These are phyloP conservation scores for Crepidodera aurea DNA, from an alignment of 2,888 invertebrate genomes.

Conservation along the genomic window DNA sequence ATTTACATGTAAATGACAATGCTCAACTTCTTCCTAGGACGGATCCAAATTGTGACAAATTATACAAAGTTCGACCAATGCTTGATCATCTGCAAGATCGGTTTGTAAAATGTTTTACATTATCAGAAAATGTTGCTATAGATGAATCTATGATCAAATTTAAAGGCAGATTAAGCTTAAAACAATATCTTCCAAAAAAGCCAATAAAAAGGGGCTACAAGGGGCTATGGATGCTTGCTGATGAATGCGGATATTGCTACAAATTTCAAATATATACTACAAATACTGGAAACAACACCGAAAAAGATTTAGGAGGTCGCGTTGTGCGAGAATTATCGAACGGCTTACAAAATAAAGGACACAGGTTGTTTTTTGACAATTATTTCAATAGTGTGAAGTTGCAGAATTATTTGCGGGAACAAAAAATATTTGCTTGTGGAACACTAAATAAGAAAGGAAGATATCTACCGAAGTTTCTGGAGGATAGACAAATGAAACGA, in stretches of 20 bases:
- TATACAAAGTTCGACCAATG: conserved; percentile 47
- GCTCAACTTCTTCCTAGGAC: conserved; percentile 30
- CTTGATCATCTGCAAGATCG: conserved; percentile 35
- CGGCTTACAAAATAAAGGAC: conserved; percentile 37
- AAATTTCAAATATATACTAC: not conserved
- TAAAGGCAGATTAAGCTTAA: conserved; percentile 24
- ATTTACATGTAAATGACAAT: conserved; percentile 47
- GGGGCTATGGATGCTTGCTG: conserved; percentile 15
- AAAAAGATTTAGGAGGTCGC: conserved; percentile 21
- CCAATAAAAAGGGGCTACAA: conserved; percentile 30
- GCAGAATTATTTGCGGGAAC: conserved; percentile 34
- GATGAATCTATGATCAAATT: conserved; percentile 33
- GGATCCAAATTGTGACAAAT: conserved; percentile 40
- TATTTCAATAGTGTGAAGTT: conserved; percentile 45
- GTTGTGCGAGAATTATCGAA: conserved; percentile 45
- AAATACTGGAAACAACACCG: not conserved
- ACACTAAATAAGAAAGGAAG: conserved; percentile 41
- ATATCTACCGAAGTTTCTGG: conserved; percentile 35
- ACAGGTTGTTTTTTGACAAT: conserved; percentile 49
- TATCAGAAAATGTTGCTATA: conserved; percentile 14
- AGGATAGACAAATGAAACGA: conserved; percentile 41
- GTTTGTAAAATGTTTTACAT: conserved; percentile 20
- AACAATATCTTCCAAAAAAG: conserved; percentile 33
- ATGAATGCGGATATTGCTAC: conserved; percentile 20
- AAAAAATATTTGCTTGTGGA: conserved; percentile 39